Evolutionary conservation across 2,888 invertebrate genomes (phyloP), one percentile per base, ranked within the genome.

Genomic region (Eremobia ochroleuca): DNA sequence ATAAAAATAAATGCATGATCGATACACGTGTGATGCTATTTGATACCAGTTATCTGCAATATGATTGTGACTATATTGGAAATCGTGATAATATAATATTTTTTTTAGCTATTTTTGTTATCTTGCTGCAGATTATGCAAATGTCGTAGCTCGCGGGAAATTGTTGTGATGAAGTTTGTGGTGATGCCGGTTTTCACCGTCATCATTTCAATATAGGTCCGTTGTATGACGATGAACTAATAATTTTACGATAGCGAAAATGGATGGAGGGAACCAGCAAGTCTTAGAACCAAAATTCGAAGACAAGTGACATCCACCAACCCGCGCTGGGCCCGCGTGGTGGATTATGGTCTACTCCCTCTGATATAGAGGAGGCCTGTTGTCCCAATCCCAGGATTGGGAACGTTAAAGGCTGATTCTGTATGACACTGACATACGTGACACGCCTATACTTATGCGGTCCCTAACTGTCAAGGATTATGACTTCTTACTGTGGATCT

Each of bases 21-120:
- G 59, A 78, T 81, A 70, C 59, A 65, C 40, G 70, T 70, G 80
- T 34, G 31, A 83, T 66, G 49, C 40, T 59, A 25, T 73, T 43
- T 59, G 25, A 82, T 77, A 64, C 15, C 31, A 59, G 55, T 70
- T 83, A 81, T 81, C 79, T 65, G 65, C 37, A 77, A 46, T 40
- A 31, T 58, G 40, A 77, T 49, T 82, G 58, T 64, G 59, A 37
- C 28, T 62, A 34, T 67, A 82, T 66, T 59, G 69, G n/a, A 34
- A 59, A 15, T 68, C 31, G 49, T 52, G 34, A 82, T 62, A 46
- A 55, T 25, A 74, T 75, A 21, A 43, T 61, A 46, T 37, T 59
- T 75, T 40, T 40, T 46, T 43, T 46, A 21, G 34, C n/a, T 81
- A 61, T 61, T 52, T 61, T 52, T 5, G 5, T 61, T 67, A 82